Conservation (phyloP, 2,888 invertebrate genomes). For the Iphiclides podalirius region DNA sequence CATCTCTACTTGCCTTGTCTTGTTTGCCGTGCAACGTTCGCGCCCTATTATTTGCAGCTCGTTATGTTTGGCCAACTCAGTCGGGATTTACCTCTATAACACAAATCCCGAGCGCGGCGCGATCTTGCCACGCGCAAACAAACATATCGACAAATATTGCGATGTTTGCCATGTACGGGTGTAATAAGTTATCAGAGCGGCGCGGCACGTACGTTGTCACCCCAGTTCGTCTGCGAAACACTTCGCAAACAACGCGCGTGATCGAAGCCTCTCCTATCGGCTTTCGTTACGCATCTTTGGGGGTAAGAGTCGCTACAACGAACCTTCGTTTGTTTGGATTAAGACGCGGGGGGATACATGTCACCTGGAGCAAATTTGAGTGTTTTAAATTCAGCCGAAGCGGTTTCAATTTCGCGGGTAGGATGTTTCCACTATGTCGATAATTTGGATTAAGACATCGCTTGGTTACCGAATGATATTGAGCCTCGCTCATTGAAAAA, state of each 20-base stretch:
- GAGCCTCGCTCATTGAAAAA: too few relatives aligned
- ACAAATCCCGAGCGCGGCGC: constrained; percentile 20
- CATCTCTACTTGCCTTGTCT: too few relatives aligned
- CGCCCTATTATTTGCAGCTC: constrained; percentile 23
- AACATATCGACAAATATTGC: constrained; percentile 33
- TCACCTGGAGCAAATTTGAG: constrained; percentile 5
- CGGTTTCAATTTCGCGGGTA: too few relatives aligned
- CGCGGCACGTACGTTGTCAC: constrained; percentile 37
- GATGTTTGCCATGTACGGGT: constrained; percentile 27
- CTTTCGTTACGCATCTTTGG: constrained; percentile 32
- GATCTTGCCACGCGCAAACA: constrained; percentile 30
- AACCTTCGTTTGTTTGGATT: constrained; percentile 22
- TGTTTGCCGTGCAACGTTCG: too few relatives aligned
- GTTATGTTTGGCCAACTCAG: constrained; percentile 19
- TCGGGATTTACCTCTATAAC: constrained; percentile 23
- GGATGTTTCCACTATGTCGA: too few relatives aligned
- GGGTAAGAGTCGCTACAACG: constrained; percentile 15
- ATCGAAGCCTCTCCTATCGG: constrained; percentile 37
- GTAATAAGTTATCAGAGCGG: constrained; percentile 40
- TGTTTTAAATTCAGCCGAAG: constrained; percentile 13
- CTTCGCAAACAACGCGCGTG: constrained; percentile 54
- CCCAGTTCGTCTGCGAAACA: constrained; percentile 36
- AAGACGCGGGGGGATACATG: constrained; percentile 8
- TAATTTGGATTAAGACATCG: too few relatives aligned
- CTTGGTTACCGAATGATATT: too few relatives aligned